These are phyloP conservation scores for Pseudococcus longispinus DNA, from an alignment of 2,888 invertebrate genomes.

Conservation along the genomic window DNA sequence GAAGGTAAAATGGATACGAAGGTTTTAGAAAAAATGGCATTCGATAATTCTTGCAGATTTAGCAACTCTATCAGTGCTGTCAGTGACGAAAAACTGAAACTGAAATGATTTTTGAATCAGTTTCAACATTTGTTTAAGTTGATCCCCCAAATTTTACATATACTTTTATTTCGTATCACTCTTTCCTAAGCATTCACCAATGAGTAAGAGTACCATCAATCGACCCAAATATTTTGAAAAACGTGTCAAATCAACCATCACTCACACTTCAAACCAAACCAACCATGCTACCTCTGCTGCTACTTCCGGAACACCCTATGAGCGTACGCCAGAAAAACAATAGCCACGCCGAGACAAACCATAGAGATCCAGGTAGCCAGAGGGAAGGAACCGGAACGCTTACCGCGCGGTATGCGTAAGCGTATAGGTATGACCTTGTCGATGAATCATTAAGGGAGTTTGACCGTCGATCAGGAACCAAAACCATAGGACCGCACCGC, in stretches of 20 bases:
- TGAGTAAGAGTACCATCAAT: no score
- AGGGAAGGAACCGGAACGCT: neutral
- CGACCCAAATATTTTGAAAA: no score
- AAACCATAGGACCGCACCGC: neutral
- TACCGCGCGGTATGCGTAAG: neutral
- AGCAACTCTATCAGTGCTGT: no score
- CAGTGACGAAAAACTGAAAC: no score
- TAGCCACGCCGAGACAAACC: neutral
- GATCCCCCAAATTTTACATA: no score
- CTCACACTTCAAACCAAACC: neutral
- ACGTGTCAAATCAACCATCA: neutral
- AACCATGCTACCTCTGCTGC: neutral
- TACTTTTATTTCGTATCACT: no score
- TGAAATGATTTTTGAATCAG: no score
- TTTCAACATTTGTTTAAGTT: no score
- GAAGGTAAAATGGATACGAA: no score
- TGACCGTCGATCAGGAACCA: neutral
- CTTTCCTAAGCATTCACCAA: no score
- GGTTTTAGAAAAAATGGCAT: no score
- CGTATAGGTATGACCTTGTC: slow-evolving; percentile 17
- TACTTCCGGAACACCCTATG: neutral
- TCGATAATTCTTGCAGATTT: no score
- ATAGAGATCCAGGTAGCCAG: neutral
- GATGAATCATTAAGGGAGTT: slow-evolving; percentile 13
- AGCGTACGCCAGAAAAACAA: neutral